Evolutionary conservation across 1,140 invertebrate genomes (phyloP), one percentile per base, ranked within the genome.

Genomic region (Aphaenogaster floridana): DNA sequence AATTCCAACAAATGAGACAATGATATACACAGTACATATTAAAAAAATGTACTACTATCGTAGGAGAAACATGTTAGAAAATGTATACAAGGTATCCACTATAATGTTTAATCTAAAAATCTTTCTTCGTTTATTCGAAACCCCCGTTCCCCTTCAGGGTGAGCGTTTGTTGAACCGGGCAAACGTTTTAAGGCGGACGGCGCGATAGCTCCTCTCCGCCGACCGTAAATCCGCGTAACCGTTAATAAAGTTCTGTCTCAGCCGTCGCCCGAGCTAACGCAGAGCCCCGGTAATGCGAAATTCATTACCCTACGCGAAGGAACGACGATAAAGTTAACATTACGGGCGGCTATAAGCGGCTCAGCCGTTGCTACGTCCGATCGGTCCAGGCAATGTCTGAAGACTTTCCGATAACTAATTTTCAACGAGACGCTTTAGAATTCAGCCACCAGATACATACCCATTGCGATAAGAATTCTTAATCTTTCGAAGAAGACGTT

Each of bases 221-320:
- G 52, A 36, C 64, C 79, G 66, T 84, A 89, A 87, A 85, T 89
- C 63, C 61, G 64, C 68, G 80, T 81, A 88, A 63, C 79, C 79
- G 86, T 90, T 87, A 89, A 90, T 87, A 89, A 89, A 90, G 61
- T 84, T 87, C 79, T 76, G 85, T 87, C 74, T 68, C 69, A 57
- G 3, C 71, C 77, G 74, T 39, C 21, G 78, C 45, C 57, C 21
- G 54, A 64, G 57, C 52, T n/a, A 48, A 71, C 63, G 68, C 39
- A 69, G 52, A 68, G 74, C 74, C 8, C 76, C 11, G 34, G 61
- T 86, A 90, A 90, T 89, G 76, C 76, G 69, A 90, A 90, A 88
- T 90, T 89, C 86, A 88, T 90, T 86, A 85, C 45, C 36, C 42
- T 54, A 76, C 17, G 39, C 42, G 48, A 77, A 89, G 84, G n/a